Evolutionary conservation across 2,113 vertebrate genomes (phyloP), one percentile per base, ranked within the genome.

Genomic region (Pantherophis guttatus): DNA sequence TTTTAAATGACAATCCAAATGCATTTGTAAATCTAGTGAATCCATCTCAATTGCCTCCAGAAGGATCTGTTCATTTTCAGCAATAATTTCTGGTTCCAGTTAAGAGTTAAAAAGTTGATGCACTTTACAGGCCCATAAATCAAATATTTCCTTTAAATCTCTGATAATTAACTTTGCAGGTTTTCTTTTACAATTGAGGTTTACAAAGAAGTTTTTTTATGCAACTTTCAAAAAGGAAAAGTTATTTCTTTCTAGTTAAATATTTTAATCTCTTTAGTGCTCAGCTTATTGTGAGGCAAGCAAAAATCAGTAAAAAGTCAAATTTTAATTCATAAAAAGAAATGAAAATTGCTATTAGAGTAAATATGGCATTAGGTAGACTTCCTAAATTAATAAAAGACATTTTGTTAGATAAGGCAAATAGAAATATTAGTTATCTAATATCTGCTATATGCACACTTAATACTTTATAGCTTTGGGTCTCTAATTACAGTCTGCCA

Each of bases 381-480:
- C 19, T 54, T 91, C 50, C 17, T 90, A 81, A 95, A 89, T 86
- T 95, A 91, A 93, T 90, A 85, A 55, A 92, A 94, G 58, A 52
- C 2, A 1, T 12, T 70, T 44, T 89, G 89, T 10, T 50, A 0
- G 1, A 87, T 50, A 53, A 92, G 88, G 88, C 55, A 54, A n/a
- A 44, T 1, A 52, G 44, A 95, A 86, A 75, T 58, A 92, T 54
- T 54, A 91, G 58, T 75, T 52, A 94, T 93, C 93, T 89, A 96
- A 94, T 86, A 93, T 90, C 88, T 92, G 94, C 62, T 87, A 91
- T 90, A 95, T 65, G 89, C 48, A 9, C 85, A 90, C 0, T 2
- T 52, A 70, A 13, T 44, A 57, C 93, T 26, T 26, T 0, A 90
- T 50, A n/a, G 85, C 94, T 86, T 11, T 9, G 85, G 93, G 86